Percentiles rank a stretch among this genome's conserved stretches.
These are phyloP conservation scores for Aleiodes testaceus DNA, from an alignment of 2,888 invertebrate species.

Conservation along the genomic window DNA sequence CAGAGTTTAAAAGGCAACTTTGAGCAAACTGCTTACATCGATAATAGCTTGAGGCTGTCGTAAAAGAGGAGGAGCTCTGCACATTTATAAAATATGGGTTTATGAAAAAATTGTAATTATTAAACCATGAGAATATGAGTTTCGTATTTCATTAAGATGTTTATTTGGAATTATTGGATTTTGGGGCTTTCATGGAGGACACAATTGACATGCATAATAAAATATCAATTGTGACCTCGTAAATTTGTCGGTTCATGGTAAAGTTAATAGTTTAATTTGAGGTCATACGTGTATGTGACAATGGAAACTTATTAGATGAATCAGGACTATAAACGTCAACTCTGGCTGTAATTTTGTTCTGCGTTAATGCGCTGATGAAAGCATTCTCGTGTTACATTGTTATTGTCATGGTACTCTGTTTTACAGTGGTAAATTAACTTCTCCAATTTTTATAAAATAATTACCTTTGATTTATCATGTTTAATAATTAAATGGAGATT, in stretches of 20 bases:
- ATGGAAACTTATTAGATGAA: not conserved
- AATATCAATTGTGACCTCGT: not conserved
- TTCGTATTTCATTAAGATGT: too few relatives aligned
- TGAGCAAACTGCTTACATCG: too few relatives aligned
- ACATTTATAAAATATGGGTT: conserved; percentile 1
- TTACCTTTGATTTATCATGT: too few relatives aligned
- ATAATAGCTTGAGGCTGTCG: too few relatives aligned
- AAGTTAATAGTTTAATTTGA: conserved; percentile 13
- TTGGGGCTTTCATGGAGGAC: not conserved
- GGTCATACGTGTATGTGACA: not conserved
- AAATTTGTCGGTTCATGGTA: not conserved
- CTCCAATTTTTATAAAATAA: too few relatives aligned
- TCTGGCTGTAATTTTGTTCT: not conserved
- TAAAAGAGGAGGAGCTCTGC: not conserved
- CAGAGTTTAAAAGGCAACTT: not conserved
- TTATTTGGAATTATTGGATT: not conserved
- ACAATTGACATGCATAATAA: not conserved
- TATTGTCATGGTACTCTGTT: not conserved
- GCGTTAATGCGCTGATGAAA: conserved; percentile 20
- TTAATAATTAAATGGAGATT: too few relatives aligned
- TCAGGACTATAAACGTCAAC: conserved; percentile 4
- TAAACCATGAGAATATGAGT: not conserved
- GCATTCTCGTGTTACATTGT: conserved; percentile 16
- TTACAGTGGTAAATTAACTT: not conserved
- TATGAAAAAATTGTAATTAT: not conserved